phyloP scores from a whole-genome alignment of 2,888 invertebrate genomes.

The Fragum sueziense region DNA sequence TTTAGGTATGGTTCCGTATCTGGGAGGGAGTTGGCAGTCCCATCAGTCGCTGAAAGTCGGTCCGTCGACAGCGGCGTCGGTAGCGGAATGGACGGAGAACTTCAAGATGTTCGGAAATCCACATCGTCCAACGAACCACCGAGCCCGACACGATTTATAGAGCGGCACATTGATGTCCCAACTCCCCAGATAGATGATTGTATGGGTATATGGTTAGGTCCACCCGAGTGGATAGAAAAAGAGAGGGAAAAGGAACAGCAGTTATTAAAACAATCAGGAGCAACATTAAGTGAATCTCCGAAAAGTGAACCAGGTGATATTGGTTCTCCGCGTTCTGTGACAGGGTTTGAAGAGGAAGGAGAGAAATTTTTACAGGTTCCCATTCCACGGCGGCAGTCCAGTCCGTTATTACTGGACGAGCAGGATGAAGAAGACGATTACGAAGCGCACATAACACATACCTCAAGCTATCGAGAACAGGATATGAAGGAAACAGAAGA shows the following conservation, averaged over 20 bases:
- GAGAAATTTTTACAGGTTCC: slow-evolving; percentile 65
- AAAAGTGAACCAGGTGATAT: slow-evolving; percentile 56
- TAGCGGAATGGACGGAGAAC: slow-evolving; percentile 69
- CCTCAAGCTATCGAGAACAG: slow-evolving; percentile 73
- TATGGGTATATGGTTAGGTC: slow-evolving; percentile 75
- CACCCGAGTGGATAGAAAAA: slow-evolving; percentile 76
- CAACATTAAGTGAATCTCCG: slow-evolving; percentile 56
- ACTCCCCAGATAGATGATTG: slow-evolving; percentile 52
- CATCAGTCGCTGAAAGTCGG: slow-evolving; percentile 64
- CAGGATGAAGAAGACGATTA: slow-evolving; percentile 59
- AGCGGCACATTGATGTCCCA: slow-evolving; percentile 62
- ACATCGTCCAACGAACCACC: slow-evolving; percentile 71
- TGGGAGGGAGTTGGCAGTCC: slow-evolving; percentile 65
- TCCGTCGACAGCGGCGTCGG: slow-evolving; percentile 72
- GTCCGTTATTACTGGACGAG: slow-evolving; percentile 70
- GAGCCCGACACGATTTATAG: slow-evolving; percentile 66
- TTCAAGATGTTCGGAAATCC: slow-evolving; percentile 65
- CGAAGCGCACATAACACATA: slow-evolving; percentile 63
- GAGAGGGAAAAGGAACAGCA: slow-evolving; percentile 69
- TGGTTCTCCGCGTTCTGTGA: slow-evolving; percentile 51
- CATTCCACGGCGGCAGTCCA: slow-evolving; percentile 74
- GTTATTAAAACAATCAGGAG: slow-evolving; percentile 39
- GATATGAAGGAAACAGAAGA: slow-evolving; percentile 54
- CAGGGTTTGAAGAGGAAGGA: slow-evolving; percentile 56
- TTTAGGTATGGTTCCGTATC: slow-evolving; percentile 54